A percentile compares a stretch with the other conserved stretches of the same genome.
phyloP scores from a whole-genome alignment of 2,888 invertebrate genomes.

The Brassicogethes aeneus region DNA sequence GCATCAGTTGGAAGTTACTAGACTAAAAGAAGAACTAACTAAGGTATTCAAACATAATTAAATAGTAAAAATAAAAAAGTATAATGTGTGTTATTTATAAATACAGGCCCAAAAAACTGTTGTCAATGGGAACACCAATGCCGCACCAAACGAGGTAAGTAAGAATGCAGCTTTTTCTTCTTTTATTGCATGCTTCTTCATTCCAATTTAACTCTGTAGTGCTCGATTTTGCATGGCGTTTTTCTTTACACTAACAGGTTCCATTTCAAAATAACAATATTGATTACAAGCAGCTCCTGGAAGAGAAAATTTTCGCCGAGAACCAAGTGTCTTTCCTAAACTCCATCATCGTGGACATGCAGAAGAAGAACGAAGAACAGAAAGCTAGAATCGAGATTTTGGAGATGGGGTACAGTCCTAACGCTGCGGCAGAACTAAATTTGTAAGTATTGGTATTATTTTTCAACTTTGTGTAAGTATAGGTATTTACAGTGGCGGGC shows the following conservation, averaged over 20 bases:
- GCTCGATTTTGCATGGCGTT: constrained; percentile 11
- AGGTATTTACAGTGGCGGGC: no score
- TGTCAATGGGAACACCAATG: constrained; percentile 4
- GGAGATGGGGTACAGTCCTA: constrained; percentile 52
- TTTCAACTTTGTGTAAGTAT: constrained; percentile 1
- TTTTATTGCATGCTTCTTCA: not conserved
- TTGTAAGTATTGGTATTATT: constrained; percentile 34
- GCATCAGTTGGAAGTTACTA: constrained; percentile 14
- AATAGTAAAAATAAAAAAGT: constrained; percentile 2
- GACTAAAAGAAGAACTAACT: constrained; percentile 19
- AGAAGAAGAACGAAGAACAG: constrained; percentile 81
- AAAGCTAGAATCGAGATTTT: constrained; percentile 70
- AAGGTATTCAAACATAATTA: constrained; percentile 16
- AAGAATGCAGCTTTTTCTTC: no score
- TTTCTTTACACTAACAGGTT: constrained; percentile 14
- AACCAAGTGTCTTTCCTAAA: constrained; percentile 85
- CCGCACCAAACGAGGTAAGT: constrained; percentile 6
- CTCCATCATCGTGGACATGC: constrained; percentile 94
- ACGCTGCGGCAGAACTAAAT: constrained; percentile 36
- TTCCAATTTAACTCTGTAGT: not conserved
- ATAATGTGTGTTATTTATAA: no score
- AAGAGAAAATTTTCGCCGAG: constrained; percentile 57
- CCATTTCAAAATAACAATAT: constrained; percentile 13
- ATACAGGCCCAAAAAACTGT: constrained; percentile 13
- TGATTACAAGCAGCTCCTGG: constrained; percentile 40